Evolutionary conservation across 2,888 invertebrate species (phyloP), one percentile per base, ranked within the genome.

Genomic region (Pristionchus entomophagus): DNA sequence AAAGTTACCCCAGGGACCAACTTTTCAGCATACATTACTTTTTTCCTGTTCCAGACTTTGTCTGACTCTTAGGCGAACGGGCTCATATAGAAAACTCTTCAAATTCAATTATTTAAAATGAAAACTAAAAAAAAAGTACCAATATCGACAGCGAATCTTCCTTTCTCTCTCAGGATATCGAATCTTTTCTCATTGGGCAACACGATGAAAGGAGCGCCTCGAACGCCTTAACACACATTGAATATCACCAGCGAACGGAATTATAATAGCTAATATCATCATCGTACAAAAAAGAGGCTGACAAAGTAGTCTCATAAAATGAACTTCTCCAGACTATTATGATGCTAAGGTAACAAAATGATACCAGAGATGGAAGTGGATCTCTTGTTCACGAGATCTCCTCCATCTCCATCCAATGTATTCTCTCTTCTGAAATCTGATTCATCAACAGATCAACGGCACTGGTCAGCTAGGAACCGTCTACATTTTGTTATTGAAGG

Each of bases 121-220:
- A 26, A 12, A 45, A 26, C 26, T n/a, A 0, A 2, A 41, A 22
- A 22, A 35, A 4, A 6, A 12, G 5, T 65, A 96, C 96, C 96
- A 87, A 96, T 96, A 92, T 96, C 96, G 86, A 96, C 95, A 0
- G 96, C 96, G 93, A 96, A 96, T 90, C 95, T 94, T 89, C 95
- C 95, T 35, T 96, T 96, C 93, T 95, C 95, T 91, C 95, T 95
- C 85, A 96, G 94, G 94, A 96, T 95, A 73, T 95, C 94, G 92
- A 96, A 96, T 38, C 95, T 94, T 91, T 95, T 95, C 85, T 95
- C 94, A 2, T 86, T 86, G 14, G 91, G 90, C 35, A 91, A 87
- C 38, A 90, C 87, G 26, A 91, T 85, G 77, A 85, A 85, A 22
- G 85, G 85, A 32, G 85, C 73, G 14, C 51, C 73, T 26, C 77